Percentiles rank a stretch among this genome's conserved stretches.
phyloP scores from a whole-genome alignment of 2,888 invertebrate genomes.

The Tinea trinotella region DNA sequence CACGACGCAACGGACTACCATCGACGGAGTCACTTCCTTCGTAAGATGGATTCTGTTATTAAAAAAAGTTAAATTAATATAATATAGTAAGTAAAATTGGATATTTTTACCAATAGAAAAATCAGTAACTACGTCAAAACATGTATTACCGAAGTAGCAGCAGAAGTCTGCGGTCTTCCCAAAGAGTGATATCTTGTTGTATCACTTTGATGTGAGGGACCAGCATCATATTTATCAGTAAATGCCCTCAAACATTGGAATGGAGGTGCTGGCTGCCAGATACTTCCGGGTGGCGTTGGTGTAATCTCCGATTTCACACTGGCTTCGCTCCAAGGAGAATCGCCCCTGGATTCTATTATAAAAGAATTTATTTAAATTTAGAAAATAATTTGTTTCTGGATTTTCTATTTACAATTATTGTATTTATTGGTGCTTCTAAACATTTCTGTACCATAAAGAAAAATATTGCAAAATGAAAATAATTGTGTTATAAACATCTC shows the following conservation, averaged over 20 bases:
- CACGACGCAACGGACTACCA: conserved; percentile 54
- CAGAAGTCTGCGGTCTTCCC: conserved; percentile 41
- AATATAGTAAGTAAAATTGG: background rate
- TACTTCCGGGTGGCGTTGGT: conserved; percentile 52
- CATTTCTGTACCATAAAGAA: no score
- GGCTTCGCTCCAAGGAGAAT: conserved; percentile 37
- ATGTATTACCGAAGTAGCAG: no score
- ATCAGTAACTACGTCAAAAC: background rate
- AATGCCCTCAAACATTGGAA: conserved; percentile 54
- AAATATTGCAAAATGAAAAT: no score
- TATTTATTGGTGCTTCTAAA: no score
- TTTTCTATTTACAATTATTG: no score
- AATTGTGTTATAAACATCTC: no score
- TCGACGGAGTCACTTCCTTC: background rate
- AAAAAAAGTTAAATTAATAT: background rate
- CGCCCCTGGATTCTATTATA: conserved; percentile 7
- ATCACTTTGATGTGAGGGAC: conserved; percentile 23
- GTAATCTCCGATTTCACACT: conserved; percentile 33
- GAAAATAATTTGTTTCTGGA: no score
- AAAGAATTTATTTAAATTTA: no score
- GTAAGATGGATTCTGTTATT: background rate
- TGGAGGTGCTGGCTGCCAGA: conserved; percentile 62
- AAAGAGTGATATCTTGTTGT: conserved; percentile 51
- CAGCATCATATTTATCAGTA: conserved; percentile 56
- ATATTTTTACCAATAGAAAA: no score